phyloP scores from a whole-genome alignment of 2,888 invertebrate species.

The Chrysomela aeneicollis region DNA sequence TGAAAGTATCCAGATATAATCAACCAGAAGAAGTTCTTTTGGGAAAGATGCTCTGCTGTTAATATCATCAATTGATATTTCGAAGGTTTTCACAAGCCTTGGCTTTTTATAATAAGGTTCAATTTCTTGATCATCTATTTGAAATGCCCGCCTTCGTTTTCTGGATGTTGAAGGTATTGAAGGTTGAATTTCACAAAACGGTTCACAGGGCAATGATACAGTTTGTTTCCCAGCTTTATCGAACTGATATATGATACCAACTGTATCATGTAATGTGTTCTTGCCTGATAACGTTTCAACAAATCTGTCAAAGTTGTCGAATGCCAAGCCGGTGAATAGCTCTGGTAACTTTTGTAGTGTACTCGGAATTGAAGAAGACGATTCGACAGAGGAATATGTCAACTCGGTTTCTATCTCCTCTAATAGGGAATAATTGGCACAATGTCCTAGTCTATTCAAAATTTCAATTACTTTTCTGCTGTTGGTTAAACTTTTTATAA shows the following conservation, averaged over 20 bases:
- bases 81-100: too few relatives aligned
- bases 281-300: conserved; percentile 41
- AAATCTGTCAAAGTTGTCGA: conserved; percentile 40
- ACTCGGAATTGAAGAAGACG: too few relatives aligned
- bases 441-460: conserved; percentile 23
- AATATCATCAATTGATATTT: too few relatives aligned
- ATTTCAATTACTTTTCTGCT: conserved; percentile 25
- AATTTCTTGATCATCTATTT: too few relatives aligned
- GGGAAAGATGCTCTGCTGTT: too few relatives aligned
- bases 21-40: too few relatives aligned
- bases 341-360: too few relatives aligned
- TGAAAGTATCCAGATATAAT: too few relatives aligned
- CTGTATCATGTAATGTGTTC: conserved; percentile 48
- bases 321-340: conserved; percentile 46
- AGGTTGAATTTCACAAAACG: conserved; percentile 33
- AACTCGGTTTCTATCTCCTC: conserved; percentile 53
- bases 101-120: conserved; percentile 25
- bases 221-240: conserved; percentile 32
- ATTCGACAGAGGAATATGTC: conserved; percentile 35
- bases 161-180: conserved; percentile 14
- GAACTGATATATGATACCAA: conserved; percentile 35
- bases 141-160: conserved; percentile 22
- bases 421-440: conserved; percentile 11
- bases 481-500: conserved; percentile 28
- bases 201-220: too few relatives aligned